Conservation (phyloP, 1,140 invertebrate genomes). For the Lepidotrigona ventralis region DNA sequence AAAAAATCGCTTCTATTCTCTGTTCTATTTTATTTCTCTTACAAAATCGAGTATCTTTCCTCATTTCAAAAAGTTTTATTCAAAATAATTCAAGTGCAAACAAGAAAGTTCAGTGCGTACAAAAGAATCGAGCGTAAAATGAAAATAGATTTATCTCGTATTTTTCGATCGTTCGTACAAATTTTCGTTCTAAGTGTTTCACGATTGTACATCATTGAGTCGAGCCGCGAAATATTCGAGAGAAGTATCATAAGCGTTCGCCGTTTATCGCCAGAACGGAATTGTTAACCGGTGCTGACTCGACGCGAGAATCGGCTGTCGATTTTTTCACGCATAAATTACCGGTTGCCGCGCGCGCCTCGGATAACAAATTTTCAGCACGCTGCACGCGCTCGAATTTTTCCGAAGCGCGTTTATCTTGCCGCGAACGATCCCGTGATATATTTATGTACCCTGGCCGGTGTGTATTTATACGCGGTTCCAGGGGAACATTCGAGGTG, state of each 20-base stretch:
- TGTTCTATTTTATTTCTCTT: too few relatives aligned
- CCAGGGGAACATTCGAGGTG: neutral
- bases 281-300: conserved; percentile 7
- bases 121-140: neutral
- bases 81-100: too few relatives aligned
- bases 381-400: conserved; percentile 18
- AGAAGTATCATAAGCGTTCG: neutral
- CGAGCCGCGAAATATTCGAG: neutral
- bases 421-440: conserved; percentile 23
- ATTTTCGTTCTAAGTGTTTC: neutral
- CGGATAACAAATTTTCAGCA: conserved; percentile 40
- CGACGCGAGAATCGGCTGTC: neutral
- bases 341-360: neutral
- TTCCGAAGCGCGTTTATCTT: conserved; percentile 42
- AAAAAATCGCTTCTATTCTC: too few relatives aligned
- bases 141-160: neutral
- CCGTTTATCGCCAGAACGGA: conserved; percentile 5
- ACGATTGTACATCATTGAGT: neutral
- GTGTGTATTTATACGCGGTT: conserved; percentile 44
- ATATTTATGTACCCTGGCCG: conserved; percentile 42
- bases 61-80: too few relatives aligned
- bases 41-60: too few relatives aligned
- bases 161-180: neutral
- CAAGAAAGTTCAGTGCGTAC: accelerated
- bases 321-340: conserved; percentile 33